phyloP scores from a whole-genome alignment of 2,797 vertebrate species.

The Alca torda region DNA sequence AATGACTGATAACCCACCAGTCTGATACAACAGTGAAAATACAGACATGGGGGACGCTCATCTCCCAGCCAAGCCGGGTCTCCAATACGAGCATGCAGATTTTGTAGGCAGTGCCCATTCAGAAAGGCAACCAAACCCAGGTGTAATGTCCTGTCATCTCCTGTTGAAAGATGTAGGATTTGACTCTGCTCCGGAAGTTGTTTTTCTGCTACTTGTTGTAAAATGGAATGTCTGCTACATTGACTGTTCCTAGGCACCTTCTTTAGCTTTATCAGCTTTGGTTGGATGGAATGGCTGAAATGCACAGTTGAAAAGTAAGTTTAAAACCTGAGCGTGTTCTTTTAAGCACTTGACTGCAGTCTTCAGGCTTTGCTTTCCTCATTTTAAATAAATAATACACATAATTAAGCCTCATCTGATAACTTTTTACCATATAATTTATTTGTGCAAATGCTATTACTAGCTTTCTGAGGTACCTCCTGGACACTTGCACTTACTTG shows the following conservation, averaged over 20 bases:
- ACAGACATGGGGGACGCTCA: not conserved
- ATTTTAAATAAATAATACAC: not conserved
- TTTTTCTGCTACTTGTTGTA: not conserved
- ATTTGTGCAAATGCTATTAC: not conserved
- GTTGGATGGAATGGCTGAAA: not conserved
- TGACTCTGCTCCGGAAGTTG: not conserved
- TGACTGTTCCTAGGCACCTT: not conserved
- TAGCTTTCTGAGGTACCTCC: not conserved
- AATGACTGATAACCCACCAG: not conserved
- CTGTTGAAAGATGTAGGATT: not conserved
- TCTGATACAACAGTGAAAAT: not conserved
- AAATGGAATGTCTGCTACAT: not conserved
- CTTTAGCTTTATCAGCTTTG: not conserved
- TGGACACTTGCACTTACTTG: not conserved
- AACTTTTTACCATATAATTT: not conserved
- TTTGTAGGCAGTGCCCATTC: not conserved
- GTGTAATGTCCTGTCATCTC: not conserved
- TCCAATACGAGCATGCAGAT: not conserved
- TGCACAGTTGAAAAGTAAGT: not conserved
- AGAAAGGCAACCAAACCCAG: not conserved
- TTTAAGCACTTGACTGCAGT: not conserved
- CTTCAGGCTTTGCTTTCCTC: not conserved
- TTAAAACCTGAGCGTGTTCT: not conserved
- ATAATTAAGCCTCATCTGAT: not conserved
- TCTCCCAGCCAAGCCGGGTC: not conserved